phyloP scores from a whole-genome alignment of 2,113 vertebrate species.

The Pithys albifrons region DNA sequence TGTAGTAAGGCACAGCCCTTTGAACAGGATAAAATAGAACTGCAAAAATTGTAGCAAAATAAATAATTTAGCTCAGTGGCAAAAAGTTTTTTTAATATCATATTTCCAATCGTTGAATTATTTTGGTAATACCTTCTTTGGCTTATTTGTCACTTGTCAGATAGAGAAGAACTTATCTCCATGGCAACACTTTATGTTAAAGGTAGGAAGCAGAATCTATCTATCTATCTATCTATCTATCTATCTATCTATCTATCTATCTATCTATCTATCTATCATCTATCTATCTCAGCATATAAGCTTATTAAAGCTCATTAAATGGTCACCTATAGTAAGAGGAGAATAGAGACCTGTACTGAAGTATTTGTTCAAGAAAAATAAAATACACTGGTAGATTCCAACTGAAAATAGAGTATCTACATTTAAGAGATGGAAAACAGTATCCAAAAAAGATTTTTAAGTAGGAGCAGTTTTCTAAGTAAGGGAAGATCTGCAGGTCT shows the following conservation, averaged over 20 bases:
- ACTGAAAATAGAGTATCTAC: neutral
- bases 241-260: neutral
- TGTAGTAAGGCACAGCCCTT: neutral
- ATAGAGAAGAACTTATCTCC: conserved; percentile 42
- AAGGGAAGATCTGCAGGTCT: neutral
- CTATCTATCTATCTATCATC: neutral
- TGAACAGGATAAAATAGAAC: neutral
- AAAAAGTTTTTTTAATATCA: conserved; percentile 23
- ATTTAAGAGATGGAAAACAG: neutral
- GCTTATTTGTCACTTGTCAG: conserved; percentile 53
- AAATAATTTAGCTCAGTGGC: conserved; percentile 30
- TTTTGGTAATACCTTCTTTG: conserved; percentile 45
- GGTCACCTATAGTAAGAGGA: neutral
- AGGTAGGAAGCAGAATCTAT: neutral
- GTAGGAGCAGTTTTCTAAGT: neutral
- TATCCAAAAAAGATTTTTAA: neutral
- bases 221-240: neutral
- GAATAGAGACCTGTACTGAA: neutral
- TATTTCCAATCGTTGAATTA: conserved; percentile 50
- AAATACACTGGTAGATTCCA: neutral
- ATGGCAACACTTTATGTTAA: conserved; percentile 58
- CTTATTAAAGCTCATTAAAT: conserved; percentile 42
- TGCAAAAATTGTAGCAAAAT: conserved; percentile 54
- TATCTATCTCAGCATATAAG: neutral
- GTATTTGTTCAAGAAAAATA: neutral